Evolutionary conservation across 2,888 invertebrate species (phyloP), one percentile per base, ranked within the genome.

Genomic region (Melolontha melolontha): DNA sequence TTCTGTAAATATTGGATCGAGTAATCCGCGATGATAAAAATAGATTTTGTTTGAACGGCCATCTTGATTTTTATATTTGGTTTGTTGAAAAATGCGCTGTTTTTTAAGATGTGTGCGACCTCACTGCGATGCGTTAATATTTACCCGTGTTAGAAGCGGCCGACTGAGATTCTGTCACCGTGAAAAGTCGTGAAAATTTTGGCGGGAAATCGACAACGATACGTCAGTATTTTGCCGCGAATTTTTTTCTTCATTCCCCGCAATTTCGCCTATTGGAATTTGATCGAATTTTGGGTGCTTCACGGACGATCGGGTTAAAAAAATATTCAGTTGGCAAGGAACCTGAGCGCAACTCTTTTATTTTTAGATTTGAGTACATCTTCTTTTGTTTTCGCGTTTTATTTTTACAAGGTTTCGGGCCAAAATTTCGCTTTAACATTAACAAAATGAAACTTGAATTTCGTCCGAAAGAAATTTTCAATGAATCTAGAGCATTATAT

Each of bases 31-130:
- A 52, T 66, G 78, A 81, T 82, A 83, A 82, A 83, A 83, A 83
- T 82, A 82, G 81, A 80, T 73, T 81, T 17, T 68, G 77, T 82
- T 83, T 82, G 80, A 74, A 77, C 83, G 77, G 82, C 83, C 83
- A 83, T 83, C 77, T 82, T 82, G 79, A 76, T 71, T 74, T 75
- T 77, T 76, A 29, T 59, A 44, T 59, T 59, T 44, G 44, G 29
- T 42, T 59, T 44, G 17, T 44, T 22, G 59, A 59, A 59, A 59
- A 59, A 59, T 59, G 14, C 16, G 12, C 54, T 17, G 44, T 59
- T 59, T 59, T 59, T 59, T 59, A 14, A n/a, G 42, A 22, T 22
- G 6, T 12, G n/a, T 16, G 5, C 17, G 10, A 4, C 6, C 11
- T 27, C 27, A 1, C 12, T 14, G 12, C 29, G 27, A n/a, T 17